Base-by-base conservation (phyloP, 2,888 invertebrate genomes). In the Hemicrepidius hirtus region DNA sequence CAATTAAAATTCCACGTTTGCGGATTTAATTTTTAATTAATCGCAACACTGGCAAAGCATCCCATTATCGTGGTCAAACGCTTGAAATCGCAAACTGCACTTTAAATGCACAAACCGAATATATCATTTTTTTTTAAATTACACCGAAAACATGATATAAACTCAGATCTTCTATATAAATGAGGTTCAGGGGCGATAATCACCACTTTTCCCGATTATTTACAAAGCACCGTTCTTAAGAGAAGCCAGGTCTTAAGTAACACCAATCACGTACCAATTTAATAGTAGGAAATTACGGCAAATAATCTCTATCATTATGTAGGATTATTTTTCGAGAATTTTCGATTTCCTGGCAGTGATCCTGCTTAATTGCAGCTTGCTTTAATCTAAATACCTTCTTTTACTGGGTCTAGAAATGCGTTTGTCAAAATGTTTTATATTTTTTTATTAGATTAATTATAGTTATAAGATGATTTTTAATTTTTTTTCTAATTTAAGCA, bases 1-100 rank as follows among this genome's bases (percentile, higher is more conserved):
- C 81, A 84, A 83, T 84, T 84, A 83, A 84, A 83, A 82, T 78
- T 76, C 79, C 73, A 69, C 78, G 74, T 75, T 78, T 78, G 76
- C 53, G 68, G 77, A 68, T 76, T 79, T 80, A 76, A 79, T 77
- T 80, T 72, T 72, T 68, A 72, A 68, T 72, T 68, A 72, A 32
- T 24, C 24, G 21, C 16, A 32, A 20, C 53, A 24, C 24, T 5
- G n/a, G 53, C 3, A 13, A 53, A 24, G 16, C 12, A 24, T 24
- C 24, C 24, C 1, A 49, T 21, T 49, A 13, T 49, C 6, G 18
- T 49, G 20, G 20, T 49, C 20, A 49, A 18, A 49, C 13, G 10
- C 49, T 10, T 12, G 21, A 18, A 49, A 21, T 21, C 49, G 18
- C 10, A 20, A 4, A 46, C 9, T 46, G 18, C 46, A 46, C 24